Evolutionary conservation across 2,888 invertebrate species (phyloP).

Genomic region (Drosophila koepferae): DNA sequence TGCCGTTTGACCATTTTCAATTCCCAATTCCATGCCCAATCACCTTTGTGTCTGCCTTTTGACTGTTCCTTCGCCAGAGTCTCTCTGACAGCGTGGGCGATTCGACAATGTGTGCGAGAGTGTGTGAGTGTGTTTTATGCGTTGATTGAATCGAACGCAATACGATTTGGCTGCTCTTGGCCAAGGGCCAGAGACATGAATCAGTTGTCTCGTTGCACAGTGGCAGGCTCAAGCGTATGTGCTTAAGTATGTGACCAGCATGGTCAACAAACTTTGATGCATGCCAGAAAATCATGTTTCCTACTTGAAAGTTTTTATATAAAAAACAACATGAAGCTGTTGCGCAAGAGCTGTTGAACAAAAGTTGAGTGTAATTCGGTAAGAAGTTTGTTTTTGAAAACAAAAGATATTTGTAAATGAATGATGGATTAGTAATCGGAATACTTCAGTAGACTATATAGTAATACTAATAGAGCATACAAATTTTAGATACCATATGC

Average conservation of each 20-base stretch:
- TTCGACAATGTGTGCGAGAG: slow-evolving; percentile 12
- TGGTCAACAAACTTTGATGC: slow-evolving; percentile 20
- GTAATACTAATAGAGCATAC: no score
- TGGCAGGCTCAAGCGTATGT: slow-evolving; percentile 20
- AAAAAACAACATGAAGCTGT: not conserved
- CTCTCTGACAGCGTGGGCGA: slow-evolving; percentile 53
- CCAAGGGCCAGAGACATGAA: slow-evolving; percentile 62
- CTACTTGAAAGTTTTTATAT: slow-evolving; percentile 5
- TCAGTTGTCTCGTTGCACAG: slow-evolving; percentile 39
- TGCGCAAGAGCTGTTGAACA: not conserved
- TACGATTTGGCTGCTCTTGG: slow-evolving; percentile 63
- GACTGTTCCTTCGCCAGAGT: slow-evolving; percentile 7
- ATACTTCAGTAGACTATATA: no score
- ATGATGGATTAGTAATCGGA: no score
- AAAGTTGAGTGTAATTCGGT: not conserved
- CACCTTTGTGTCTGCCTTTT: slow-evolving; percentile 35
- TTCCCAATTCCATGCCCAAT: slow-evolving; percentile 55
- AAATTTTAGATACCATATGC: no score
- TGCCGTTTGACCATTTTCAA: slow-evolving; percentile 64
- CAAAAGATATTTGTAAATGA: no score
- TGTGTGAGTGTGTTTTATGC: slow-evolving; percentile 56
- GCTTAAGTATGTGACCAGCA: slow-evolving; percentile 64
- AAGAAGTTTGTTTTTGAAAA: not conserved
- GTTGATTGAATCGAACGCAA: slow-evolving; percentile 81
- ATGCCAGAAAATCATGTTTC: slow-evolving; percentile 8